A percentile compares a stretch with the other conserved stretches of the same genome.
These are phyloP conservation scores for Creontiades dilutus DNA, from an alignment of 2,888 invertebrate species.

Conservation along the genomic window DNA sequence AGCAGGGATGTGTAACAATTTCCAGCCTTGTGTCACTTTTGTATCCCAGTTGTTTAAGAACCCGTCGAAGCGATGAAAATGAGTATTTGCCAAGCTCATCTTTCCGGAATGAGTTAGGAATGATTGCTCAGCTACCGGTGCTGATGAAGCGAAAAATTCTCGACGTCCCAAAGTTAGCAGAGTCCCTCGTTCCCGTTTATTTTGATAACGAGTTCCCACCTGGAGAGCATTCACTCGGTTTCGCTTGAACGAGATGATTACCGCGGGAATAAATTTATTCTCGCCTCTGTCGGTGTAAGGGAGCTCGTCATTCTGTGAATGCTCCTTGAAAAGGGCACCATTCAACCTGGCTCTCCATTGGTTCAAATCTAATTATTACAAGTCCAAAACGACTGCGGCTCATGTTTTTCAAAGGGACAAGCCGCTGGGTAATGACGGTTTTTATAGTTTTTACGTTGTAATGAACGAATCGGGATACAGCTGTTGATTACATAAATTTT, in stretches of 20 bases:
- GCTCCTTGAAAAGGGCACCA: background rate
- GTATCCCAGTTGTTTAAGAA: no score
- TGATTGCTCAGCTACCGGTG: background rate
- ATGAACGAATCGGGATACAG: no score
- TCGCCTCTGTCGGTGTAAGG: background rate
- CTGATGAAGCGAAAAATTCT: constrained; percentile 11
- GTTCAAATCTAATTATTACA: background rate
- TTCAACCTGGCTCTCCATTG: background rate
- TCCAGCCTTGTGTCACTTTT: no score
- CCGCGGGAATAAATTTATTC: constrained; percentile 29
- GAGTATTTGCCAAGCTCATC: no score
- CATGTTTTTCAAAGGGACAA: background rate
- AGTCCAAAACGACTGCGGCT: background rate
- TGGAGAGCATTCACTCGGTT: background rate
- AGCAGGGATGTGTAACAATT: no score
- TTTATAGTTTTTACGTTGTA: no score
- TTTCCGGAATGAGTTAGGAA: background rate
- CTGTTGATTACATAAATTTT: no score
- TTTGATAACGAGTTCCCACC: background rate
- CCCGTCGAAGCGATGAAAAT: no score
- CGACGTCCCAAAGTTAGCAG: constrained; percentile 20
- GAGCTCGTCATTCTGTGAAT: background rate
- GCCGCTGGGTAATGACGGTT: no score
- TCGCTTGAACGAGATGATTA: constrained; percentile 17
- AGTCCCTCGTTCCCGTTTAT: background rate